Percentiles rank a stretch among this genome's conserved stretches.
Evolutionary conservation across 2,797 vertebrate species (phyloP).

Genomic region (Lutjanus argentimaculatus): DNA sequence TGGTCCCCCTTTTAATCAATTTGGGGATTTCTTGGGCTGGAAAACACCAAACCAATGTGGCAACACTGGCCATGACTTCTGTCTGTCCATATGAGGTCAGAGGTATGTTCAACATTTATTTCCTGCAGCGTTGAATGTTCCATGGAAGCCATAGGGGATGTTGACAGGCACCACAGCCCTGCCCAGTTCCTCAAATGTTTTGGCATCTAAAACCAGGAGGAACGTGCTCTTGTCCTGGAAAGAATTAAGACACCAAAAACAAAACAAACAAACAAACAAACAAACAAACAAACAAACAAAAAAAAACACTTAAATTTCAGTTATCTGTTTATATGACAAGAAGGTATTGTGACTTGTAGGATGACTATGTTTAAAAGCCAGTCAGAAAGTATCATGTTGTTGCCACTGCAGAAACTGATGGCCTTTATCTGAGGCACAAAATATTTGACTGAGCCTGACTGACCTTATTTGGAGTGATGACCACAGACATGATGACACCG

Average conservation of each 20-base stretch:
- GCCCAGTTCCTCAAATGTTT: constrained; percentile 90
- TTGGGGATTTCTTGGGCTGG: too few species aligned
- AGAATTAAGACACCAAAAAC: not conserved
- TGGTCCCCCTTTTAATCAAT: too few species aligned
- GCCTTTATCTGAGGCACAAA: not conserved
- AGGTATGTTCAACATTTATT: not conserved
- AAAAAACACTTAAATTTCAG: too few species aligned
- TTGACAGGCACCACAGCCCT: constrained; percentile 90
- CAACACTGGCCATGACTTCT: not conserved
- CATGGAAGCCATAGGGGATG: constrained; percentile 95
- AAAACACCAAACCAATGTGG: too few species aligned
- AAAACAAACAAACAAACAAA: not conserved
- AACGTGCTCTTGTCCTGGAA: constrained; percentile 91
- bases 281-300: too few species aligned
- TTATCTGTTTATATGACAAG: too few species aligned
- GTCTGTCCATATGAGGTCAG: not conserved
- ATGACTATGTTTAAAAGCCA: not conserved
- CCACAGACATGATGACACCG: constrained; percentile 92
- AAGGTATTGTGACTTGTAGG: not conserved
- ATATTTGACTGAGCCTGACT: constrained; percentile 1
- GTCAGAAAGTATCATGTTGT: not conserved
- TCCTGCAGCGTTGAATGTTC: constrained; percentile 83
- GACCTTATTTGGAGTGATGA: constrained; percentile 91
- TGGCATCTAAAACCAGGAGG: constrained; percentile 92
- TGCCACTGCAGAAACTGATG: not conserved